Conservation (phyloP, 1,140 invertebrate species). For the Chionoecetes opilio region DNA sequence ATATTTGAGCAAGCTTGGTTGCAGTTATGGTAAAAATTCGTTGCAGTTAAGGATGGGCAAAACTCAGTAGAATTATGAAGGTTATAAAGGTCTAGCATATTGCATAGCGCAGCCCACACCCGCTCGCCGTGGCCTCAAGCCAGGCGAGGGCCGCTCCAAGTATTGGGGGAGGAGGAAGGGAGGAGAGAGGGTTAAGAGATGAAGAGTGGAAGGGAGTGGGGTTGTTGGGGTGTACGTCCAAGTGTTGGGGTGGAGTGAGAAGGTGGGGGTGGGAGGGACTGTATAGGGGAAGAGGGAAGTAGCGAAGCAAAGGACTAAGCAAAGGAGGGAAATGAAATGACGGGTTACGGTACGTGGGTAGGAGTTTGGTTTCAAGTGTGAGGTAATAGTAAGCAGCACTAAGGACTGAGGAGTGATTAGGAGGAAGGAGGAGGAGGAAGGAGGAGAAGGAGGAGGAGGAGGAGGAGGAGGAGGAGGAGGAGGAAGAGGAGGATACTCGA, state of each 20-base stretch:
- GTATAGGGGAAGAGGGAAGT: neutral
- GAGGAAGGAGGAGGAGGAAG: neutral
- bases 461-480: neutral
- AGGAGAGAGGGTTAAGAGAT: neutral
- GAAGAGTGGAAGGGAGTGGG: neutral
- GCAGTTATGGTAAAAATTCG: conserved; percentile 79
- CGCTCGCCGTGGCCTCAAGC: conserved; percentile 61
- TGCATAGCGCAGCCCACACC: conserved; percentile 72
- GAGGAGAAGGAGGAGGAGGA: neutral
- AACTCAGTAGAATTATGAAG: conserved; percentile 77
- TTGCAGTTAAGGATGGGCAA: conserved; percentile 78
- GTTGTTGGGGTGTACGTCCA: neutral
- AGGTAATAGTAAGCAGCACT: conserved; percentile 4
- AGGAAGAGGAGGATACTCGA: neutral
- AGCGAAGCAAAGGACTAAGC: conserved; percentile 34
- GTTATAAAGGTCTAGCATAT: conserved; percentile 77
- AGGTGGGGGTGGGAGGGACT: neutral
- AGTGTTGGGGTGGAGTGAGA: neutral
- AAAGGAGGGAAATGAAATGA: conserved; percentile 39
- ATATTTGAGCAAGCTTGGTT: conserved; percentile 80
- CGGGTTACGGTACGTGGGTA: neutral
- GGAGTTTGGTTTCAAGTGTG: neutral
- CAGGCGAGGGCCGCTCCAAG: conserved; percentile 37
- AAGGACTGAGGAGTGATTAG: neutral
- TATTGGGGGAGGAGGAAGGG: conserved; percentile 18